Conservation (phyloP, 2,113 vertebrate species). For the Pipa parva region DNA sequence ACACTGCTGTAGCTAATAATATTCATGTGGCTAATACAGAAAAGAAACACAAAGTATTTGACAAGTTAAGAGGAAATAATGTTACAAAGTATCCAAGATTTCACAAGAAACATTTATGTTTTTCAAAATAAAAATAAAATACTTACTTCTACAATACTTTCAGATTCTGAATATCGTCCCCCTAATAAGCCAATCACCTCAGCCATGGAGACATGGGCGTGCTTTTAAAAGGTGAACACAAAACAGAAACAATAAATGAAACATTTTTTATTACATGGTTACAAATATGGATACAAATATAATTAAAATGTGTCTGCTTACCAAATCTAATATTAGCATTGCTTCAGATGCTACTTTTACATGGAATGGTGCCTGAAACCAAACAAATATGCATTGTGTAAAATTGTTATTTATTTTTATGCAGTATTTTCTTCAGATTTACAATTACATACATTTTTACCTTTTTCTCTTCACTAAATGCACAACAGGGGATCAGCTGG, state of each 20-base stretch:
- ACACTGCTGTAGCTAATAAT: too few relatives aligned
- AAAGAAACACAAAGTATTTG: too few relatives aligned
- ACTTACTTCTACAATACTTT: slow-evolving; percentile 81
- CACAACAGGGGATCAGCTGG: slow-evolving; percentile 89
- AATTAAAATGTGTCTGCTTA: slow-evolving; percentile 51
- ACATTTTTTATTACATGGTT: neutral
- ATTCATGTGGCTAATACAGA: too few relatives aligned
- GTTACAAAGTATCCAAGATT: too few relatives aligned
- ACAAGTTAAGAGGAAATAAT: too few relatives aligned
- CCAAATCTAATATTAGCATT: slow-evolving; percentile 95
- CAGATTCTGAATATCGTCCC: slow-evolving; percentile 75
- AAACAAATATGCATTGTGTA: slow-evolving; percentile 9
- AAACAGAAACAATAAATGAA: neutral
- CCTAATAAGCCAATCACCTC: slow-evolving; percentile 94
- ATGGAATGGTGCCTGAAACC: slow-evolving; percentile 85
- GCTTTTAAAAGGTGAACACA: slow-evolving; percentile 57
- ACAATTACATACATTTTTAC: slow-evolving; percentile 56
- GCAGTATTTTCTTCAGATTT: too few relatives aligned
- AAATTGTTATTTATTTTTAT: neutral
- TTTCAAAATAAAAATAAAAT: neutral
- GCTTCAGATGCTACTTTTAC: slow-evolving; percentile 87
- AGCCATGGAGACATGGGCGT: slow-evolving; percentile 88
- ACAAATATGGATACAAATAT: neutral
- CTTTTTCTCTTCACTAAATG: slow-evolving; percentile 82
- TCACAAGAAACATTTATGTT: too few relatives aligned